These are phyloP conservation scores for Ips nitidus DNA, from an alignment of 1,140 invertebrate genomes.

Conservation along the genomic window DNA sequence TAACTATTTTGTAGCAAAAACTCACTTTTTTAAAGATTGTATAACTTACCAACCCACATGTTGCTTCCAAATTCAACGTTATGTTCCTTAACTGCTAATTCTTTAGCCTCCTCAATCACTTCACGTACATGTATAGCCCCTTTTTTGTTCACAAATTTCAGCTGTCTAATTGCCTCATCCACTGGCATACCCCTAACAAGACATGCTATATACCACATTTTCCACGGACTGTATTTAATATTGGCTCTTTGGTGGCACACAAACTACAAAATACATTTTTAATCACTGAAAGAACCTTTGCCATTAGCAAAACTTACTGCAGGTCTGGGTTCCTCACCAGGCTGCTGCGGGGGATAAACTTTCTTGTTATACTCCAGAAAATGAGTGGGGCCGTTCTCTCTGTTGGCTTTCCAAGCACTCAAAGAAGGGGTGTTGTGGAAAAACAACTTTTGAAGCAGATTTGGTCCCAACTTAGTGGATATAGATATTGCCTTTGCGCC, in stretches of 20 bases:
- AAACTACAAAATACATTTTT: constrained; percentile 65
- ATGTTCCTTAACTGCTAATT: constrained; percentile 82
- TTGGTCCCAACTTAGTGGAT: not conserved
- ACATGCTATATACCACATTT: constrained; percentile 88
- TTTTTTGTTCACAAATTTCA: constrained; percentile 82
- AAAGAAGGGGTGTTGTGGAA: constrained; percentile 21
- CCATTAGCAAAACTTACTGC: constrained; percentile 67
- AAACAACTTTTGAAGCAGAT: constrained; percentile 13
- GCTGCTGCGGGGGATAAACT: constrained; percentile 75
- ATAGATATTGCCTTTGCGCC: not conserved
- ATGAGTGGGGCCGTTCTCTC: constrained; percentile 44
- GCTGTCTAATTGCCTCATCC: constrained; percentile 90
- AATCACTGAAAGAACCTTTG: not conserved
- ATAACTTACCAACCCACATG: constrained; percentile 90
- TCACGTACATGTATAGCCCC: constrained; percentile 79
- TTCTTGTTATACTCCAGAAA: constrained; percentile 71
- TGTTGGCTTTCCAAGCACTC: constrained; percentile 19
- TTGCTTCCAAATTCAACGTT: constrained; percentile 96
- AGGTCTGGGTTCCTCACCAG: constrained; percentile 74
- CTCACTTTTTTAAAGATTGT: not conserved
- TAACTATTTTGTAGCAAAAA: not conserved
- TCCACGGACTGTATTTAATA: constrained; percentile 87
- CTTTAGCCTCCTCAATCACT: constrained; percentile 83
- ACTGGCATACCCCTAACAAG: constrained; percentile 88
- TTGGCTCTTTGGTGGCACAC: constrained; percentile 80